These are phyloP conservation scores for Gallinago nigripennis DNA, from an alignment of 2,797 vertebrate species.

Conservation along the genomic window DNA sequence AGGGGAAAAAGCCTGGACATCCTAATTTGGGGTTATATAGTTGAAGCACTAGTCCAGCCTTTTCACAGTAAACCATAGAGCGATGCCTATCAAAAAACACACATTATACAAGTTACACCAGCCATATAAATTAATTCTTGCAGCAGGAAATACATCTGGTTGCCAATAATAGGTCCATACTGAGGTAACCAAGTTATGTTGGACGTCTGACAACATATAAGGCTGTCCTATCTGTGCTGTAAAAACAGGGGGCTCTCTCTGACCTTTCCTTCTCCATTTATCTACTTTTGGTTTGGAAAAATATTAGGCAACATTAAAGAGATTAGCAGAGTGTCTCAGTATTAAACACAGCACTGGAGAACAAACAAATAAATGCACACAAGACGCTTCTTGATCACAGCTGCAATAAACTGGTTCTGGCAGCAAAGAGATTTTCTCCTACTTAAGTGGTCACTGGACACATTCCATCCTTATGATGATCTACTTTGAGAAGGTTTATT, in stretches of 20 bases:
- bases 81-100: neutral
- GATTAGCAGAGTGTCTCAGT: neutral
- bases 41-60: neutral
- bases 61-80: neutral
- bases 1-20: neutral
- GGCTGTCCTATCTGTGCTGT: neutral
- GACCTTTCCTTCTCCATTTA: neutral
- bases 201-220: neutral
- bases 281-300: neutral
- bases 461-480: slow-evolving; percentile 26
- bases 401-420: slow-evolving; percentile 36
- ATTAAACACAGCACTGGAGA: neutral
- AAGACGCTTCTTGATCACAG: neutral
- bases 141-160: neutral
- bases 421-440: slow-evolving; percentile 21
- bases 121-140: neutral
- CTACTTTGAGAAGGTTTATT: slow-evolving; percentile 38
- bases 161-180: neutral
- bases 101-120: neutral
- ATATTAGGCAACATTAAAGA: neutral
- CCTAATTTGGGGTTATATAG: neutral
- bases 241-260: neutral
- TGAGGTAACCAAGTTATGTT: neutral
- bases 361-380: slow-evolving; percentile 17
- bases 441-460: slow-evolving; percentile 24